Base-by-base conservation (phyloP, 92 coral and sea anemone species). In the Desmophyllum pertusum region DNA sequence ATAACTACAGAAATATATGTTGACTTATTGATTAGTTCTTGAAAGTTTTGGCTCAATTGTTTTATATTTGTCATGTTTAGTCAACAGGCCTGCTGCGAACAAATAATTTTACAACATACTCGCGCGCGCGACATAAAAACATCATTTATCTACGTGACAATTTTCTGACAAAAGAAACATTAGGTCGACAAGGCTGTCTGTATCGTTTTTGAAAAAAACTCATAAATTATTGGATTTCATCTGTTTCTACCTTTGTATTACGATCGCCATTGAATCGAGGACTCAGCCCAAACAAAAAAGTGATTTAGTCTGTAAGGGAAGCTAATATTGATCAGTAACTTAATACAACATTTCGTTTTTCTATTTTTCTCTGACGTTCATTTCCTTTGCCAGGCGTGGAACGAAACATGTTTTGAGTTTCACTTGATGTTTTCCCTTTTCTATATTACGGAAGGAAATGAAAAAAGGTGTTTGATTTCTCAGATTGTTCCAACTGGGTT, bases 341-440 rank as follows among this genome's bases (percentile, higher is more conserved):
- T 37, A 39, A 77, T 77, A 33, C 69, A 53, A 25, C 43, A 23
- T 72, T 10, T 25, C n/a, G n/a, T n/a, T n/a, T n/a, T n/a, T n/a
- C 40, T 57, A 13, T 67, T 13, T 76, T 38, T 51, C 50, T 27
- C 39, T 59, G 52, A 37, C n/a, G 39, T 40, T 77, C 31, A 53
- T 55, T 77, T 77, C 81, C 70, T 55, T 11, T 38, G 57, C 23
- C 9, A 18, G 36, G 29, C 71, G 72, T 78, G 55, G 62, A 61
- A 25, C 39, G 8, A 36, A 59, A 59, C 82, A 78, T 37, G 82
- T 23, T 62, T 62, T 11, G 31, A 43, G 42, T 50, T 75, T 51
- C 65, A 31, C 65, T 23, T 52, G 6, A 31, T 75, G 42, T 19
- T 27, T 46, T 48, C 31, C 30, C 14, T 50, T 43, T 48, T 10